These are phyloP conservation scores for Hypselothyrea guttata DNA, from an alignment of 2,888 invertebrate genomes.

Conservation along the genomic window DNA sequence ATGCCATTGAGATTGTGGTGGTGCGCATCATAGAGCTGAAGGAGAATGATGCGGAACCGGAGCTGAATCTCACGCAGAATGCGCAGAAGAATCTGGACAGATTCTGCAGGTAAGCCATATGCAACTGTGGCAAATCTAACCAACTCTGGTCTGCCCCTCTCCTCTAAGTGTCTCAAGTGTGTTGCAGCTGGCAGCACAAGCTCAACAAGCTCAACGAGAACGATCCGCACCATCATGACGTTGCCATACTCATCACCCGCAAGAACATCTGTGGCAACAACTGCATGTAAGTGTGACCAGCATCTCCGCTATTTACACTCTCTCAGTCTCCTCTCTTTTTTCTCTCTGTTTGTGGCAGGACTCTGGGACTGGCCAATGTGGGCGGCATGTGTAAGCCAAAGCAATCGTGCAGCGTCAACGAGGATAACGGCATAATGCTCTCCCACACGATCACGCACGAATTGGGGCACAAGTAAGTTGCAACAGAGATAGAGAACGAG, in stretches of 20 bases:
- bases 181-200: conserved; percentile 87
- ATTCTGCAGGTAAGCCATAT: conserved; percentile 88
- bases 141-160: background rate
- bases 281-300: conserved; percentile 80
- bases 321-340: conserved; percentile 13
- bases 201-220: conserved; percentile 89
- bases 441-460: conserved; percentile 96
- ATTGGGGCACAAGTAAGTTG: conserved; percentile 93
- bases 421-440: conserved; percentile 93
- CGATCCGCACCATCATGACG: conserved; percentile 94
- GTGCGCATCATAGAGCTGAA: conserved; percentile 90
- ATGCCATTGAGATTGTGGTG: conserved; percentile 94
- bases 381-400: conserved; percentile 94
- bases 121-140: conserved; percentile 71
- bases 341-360: conserved; percentile 84
- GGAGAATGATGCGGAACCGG: conserved; percentile 84
- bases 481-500: background rate
- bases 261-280: conserved; percentile 87
- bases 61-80: conserved; percentile 89
- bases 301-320: background rate
- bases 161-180: conserved; percentile 11
- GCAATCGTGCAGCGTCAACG: conserved; percentile 94
- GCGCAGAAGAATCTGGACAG: conserved; percentile 92
- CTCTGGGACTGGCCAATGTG: conserved; percentile 94
- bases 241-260: conserved; percentile 92